These are phyloP conservation scores for Bovichtus diacanthus DNA, from an alignment of 2,797 vertebrate genomes.

Conservation along the genomic window DNA sequence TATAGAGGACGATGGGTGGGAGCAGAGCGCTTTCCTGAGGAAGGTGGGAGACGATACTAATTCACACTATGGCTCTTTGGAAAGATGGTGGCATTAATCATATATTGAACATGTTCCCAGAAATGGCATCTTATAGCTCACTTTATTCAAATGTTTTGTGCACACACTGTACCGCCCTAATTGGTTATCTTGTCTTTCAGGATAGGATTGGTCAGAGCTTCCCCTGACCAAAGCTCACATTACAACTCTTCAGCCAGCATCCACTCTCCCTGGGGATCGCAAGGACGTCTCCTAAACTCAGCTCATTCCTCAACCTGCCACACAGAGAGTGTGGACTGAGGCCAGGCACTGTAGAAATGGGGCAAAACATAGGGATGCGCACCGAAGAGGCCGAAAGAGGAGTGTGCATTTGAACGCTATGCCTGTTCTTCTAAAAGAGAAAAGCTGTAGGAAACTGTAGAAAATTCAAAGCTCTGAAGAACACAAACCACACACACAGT, in stretches of 20 bases:
- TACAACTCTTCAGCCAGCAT: conserved; percentile 37
- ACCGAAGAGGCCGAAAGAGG: conserved; percentile 5
- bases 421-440: conserved; percentile 16
- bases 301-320: conserved; percentile 67
- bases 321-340: conserved; percentile 44
- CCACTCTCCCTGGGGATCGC: conserved; percentile 35
- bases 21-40: conserved; percentile 4
- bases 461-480: conserved; percentile 22
- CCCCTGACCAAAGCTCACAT: conserved; percentile 19
- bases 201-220: conserved; percentile 37
- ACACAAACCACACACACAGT: conserved; percentile 20
- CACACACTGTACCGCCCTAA: not conserved
- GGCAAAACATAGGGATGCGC: conserved; percentile 37
- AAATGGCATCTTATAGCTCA: not conserved
- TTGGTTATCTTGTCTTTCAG: conserved; percentile 62
- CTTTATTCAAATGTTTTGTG: not conserved
- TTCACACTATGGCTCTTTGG: not conserved
- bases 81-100: not conserved
- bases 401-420: conserved; percentile 33
- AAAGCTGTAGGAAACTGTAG: conserved; percentile 18
- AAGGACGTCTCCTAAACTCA: conserved; percentile 55
- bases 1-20: not conserved
- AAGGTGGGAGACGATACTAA: conserved; percentile 12
- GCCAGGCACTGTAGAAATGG: conserved; percentile 36
- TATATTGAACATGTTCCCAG: not conserved